Evolutionary conservation across 2,797 vertebrate species (phyloP).

Genomic region (Gymnothorax reevesii): DNA sequence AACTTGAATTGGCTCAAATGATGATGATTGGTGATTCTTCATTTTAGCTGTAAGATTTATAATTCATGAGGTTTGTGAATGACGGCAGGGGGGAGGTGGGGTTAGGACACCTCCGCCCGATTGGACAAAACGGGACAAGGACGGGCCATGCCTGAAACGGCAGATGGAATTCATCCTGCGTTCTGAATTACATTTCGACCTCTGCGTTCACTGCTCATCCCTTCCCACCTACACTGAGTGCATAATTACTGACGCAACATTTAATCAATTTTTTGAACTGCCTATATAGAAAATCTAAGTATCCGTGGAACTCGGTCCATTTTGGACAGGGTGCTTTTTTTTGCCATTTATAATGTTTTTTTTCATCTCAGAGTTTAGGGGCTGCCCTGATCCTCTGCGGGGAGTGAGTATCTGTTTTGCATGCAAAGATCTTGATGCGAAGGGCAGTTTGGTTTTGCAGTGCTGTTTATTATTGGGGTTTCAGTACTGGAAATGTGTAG

Average conservation of each 20-base stretch:
- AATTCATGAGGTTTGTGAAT: neutral
- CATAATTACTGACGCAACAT: neutral
- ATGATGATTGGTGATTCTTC: neutral
- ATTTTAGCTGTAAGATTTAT: neutral
- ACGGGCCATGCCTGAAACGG: neutral
- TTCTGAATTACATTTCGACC: conserved; percentile 1
- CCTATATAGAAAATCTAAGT: neutral
- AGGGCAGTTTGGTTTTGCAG: neutral
- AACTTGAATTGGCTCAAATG: neutral
- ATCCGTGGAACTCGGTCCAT: neutral
- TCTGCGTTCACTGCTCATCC: neutral
- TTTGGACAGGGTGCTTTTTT: neutral
- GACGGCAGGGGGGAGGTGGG: neutral
- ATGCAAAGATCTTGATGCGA: neutral
- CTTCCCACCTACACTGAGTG: conserved; percentile 1
- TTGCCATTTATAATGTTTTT: neutral
- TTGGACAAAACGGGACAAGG: neutral
- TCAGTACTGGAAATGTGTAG: neutral
- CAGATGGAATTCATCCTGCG: conserved; percentile 10
- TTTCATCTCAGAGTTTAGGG: conserved; percentile 1
- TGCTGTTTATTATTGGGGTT: neutral
- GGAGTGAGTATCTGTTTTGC: neutral
- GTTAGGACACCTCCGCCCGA: neutral
- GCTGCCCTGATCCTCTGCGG: neutral
- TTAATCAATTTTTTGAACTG: conserved; percentile 3